Base-by-base conservation (phyloP, 37 sponge, comb jelly and placozoan genomes). In the Aplysina aerophoba region DNA sequence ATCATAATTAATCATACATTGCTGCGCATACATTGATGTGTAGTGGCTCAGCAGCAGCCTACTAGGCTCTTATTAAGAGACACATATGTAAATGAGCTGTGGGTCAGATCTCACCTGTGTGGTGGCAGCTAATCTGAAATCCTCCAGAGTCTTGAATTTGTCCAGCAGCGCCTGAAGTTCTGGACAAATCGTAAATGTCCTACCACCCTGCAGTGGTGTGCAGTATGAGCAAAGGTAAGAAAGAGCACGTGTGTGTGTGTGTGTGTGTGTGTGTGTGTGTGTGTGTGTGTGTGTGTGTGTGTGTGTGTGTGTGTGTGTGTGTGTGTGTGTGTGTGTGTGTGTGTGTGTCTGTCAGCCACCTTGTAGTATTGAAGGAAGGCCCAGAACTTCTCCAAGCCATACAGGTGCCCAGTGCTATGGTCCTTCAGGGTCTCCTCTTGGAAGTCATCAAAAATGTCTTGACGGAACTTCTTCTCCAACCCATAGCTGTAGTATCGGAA, bases 401-500 rank as follows among this genome's bases (percentile, higher is more conserved):
- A 99, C 15, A 97, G 89, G 55, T 87, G 67, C 4, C 94, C 97
- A 86, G 36, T 81, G 22, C 87, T 87, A 60, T 85, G 87, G 68
- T 99, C 99, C 31, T 58, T 77, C 34, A 99, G 85, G 16, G 99
- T 97, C 55, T 97, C 96, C 59, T 92, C 86, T 68, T 97, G 92
- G 74, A 99, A 99, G 81, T 99, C 99, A 28, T 75, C 36, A 81
- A 93, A 95, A 0, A 97, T 62, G 34, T 95, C 96, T 39, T 73
- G 72, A 33, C 97, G 81, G 61, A 97, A 99, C 37, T 89, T 91
- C 88, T 94, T 95, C 87, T 99, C 99, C 60, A 99, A 83, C 20
- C 99, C 99, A 75, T 99, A 99, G 81, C 99, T 99, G 89, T 96
- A 99, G 88, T 90, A 99, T 63, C 99, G 81, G 90, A 99, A 99